Evolutionary conservation across 2,888 invertebrate genomes (phyloP).

Genomic region (Ptilodon capucinus): DNA sequence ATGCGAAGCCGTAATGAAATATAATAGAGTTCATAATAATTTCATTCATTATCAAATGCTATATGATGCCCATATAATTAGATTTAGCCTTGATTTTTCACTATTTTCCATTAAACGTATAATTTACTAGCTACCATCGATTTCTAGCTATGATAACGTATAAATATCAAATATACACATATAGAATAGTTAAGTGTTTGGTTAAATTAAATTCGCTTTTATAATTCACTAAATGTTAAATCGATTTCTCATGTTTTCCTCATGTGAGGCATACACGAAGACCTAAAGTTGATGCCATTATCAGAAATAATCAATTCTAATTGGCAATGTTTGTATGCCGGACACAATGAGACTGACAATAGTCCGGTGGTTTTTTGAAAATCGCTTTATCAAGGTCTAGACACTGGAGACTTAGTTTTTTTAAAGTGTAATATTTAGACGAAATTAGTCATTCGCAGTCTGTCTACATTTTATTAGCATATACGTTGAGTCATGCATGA

Average conservation of each 20-base stretch:
- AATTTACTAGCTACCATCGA: too few species aligned
- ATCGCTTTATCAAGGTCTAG: conserved; percentile 19
- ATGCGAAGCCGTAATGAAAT: too few species aligned
- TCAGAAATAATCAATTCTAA: conserved; percentile 33
- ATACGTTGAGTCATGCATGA: conserved; percentile 20
- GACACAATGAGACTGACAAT: conserved; percentile 20
- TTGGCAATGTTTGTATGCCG: conserved; percentile 22
- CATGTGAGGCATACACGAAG: conserved; percentile 1
- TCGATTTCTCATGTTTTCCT: background rate
- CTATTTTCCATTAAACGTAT: too few species aligned
- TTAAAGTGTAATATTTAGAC: conserved; percentile 9
- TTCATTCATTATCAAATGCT: too few species aligned
- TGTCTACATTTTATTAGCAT: conserved; percentile 13
- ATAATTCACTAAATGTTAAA: background rate
- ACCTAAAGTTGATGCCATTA: conserved; percentile 20
- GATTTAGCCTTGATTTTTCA: too few species aligned
- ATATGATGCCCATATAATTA: too few species aligned
- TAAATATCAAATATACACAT: too few species aligned
- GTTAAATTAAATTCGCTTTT: too few species aligned
- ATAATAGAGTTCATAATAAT: too few species aligned
- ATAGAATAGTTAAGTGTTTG: too few species aligned
- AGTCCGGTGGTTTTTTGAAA: conserved; percentile 13
- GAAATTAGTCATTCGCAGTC: conserved; percentile 18
- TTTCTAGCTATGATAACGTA: too few species aligned
- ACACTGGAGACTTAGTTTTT: conserved; percentile 4